Evolutionary conservation across 2,113 vertebrate species (phyloP).

Genomic region (Tursiops truncatus): DNA sequence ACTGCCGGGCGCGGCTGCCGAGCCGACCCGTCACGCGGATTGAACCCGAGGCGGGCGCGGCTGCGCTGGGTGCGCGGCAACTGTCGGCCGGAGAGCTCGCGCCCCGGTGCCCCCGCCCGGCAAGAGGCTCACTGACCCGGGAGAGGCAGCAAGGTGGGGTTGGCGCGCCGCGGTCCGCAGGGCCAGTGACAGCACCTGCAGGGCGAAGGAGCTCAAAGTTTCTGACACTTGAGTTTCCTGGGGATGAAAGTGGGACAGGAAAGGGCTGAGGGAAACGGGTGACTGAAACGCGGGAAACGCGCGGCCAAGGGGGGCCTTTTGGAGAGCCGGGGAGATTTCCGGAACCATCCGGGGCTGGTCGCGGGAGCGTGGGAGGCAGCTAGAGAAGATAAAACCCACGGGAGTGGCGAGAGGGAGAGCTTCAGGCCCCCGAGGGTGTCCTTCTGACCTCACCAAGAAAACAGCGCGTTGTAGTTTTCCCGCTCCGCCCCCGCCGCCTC

Average conservation of each 20-base stretch:
- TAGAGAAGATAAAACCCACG: not conserved
- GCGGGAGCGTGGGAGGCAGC: conserved; percentile 58
- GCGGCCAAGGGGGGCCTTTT: not conserved
- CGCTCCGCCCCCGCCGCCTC: conserved; percentile 50
- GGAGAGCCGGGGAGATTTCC: conserved; percentile 44
- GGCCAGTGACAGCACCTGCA: conserved; percentile 6
- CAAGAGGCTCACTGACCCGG: not conserved
- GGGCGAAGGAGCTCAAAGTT: conserved; percentile 58
- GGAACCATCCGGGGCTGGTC: not conserved
- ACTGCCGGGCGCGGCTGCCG: conserved; percentile 44
- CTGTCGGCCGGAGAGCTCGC: not conserved
- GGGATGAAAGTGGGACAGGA: conserved; percentile 27
- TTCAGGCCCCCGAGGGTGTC: conserved; percentile 44
- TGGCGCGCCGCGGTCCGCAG: not conserved
- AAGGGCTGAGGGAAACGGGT: not conserved
- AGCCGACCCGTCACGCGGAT: conserved; percentile 18
- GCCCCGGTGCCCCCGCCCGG: not conserved
- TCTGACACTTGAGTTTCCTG: conserved; percentile 62
- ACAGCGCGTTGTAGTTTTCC: conserved; percentile 19
- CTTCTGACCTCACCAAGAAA: conserved; percentile 68
- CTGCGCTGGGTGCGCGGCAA: not conserved
- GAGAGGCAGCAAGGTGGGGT: not conserved
- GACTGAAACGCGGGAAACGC: not conserved
- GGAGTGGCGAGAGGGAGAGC: not conserved
- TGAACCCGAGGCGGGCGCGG: conserved; percentile 1